These are phyloP conservation scores for Hirtodrosophila histrioides DNA, from an alignment of 2,888 invertebrate species.

Conservation along the genomic window DNA sequence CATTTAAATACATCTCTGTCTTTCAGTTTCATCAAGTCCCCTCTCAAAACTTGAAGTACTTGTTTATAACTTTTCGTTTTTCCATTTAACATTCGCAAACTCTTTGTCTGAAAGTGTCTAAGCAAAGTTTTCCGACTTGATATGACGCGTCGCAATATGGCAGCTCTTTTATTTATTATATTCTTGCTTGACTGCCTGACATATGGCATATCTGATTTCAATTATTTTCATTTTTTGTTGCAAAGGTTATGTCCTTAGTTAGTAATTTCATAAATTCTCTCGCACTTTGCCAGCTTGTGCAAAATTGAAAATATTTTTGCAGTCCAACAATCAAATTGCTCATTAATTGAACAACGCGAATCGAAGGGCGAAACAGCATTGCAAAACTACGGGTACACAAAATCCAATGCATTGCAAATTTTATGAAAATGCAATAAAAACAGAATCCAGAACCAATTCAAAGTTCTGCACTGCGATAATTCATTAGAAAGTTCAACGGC, in stretches of 20 bases:
- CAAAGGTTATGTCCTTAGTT: not conserved
- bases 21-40: slow-evolving; percentile 12
- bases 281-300: not conserved
- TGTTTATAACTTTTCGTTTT: slow-evolving; percentile 20
- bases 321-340: slow-evolving; percentile 62
- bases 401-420: slow-evolving; percentile 55
- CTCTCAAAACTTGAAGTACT: not conserved
- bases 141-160: slow-evolving; percentile 19
- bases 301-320: slow-evolving; percentile 43
- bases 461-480: slow-evolving; percentile 58
- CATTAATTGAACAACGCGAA: slow-evolving; percentile 58
- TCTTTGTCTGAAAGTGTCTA: slow-evolving; percentile 11
- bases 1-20: slow-evolving; percentile 6
- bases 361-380: slow-evolving; percentile 21
- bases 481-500: slow-evolving; percentile 72
- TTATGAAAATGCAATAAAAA: slow-evolving; percentile 68
- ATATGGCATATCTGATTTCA: slow-evolving; percentile 15
- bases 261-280: not conserved
- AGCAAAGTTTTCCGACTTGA: slow-evolving; percentile 27
- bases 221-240: slow-evolving; percentile 1
- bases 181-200: slow-evolving; percentile 11
- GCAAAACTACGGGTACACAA: slow-evolving; percentile 16
- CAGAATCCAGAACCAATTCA: slow-evolving; percentile 42
- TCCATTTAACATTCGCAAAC: slow-evolving; percentile 18
- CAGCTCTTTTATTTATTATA: slow-evolving; percentile 9